A percentile compares a stretch with the other conserved stretches of the same genome.
Conservation (phyloP, 2,113 vertebrate species). For the Zapornia atra region DNA sequence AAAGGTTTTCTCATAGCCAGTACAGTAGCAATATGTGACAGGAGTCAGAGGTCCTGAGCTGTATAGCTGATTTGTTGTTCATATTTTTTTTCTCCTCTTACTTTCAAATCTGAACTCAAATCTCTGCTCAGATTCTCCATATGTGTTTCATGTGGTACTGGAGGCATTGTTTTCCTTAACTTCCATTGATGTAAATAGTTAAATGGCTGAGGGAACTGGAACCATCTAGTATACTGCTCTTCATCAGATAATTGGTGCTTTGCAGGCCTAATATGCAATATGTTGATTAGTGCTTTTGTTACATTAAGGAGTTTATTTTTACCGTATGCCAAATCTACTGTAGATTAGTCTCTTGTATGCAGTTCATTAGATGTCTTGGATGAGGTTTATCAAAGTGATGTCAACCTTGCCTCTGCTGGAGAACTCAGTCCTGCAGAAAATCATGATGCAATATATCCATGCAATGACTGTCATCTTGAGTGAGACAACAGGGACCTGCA, state of each 20-base stretch:
- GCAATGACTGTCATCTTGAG: background rate
- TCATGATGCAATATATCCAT: too few relatives aligned
- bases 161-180: background rate
- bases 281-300: constrained; percentile 47
- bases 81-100: background rate
- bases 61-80: background rate
- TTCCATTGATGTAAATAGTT: background rate
- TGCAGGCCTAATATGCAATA: background rate
- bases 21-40: background rate
- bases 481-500: background rate
- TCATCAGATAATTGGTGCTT: background rate
- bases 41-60: background rate
- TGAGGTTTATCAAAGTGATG: constrained; percentile 7
- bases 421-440: background rate
- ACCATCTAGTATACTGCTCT: background rate
- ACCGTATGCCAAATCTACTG: background rate
- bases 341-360: background rate
- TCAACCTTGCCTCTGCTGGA: background rate
- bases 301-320: constrained; percentile 38
- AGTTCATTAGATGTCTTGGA: background rate
- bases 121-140: background rate
- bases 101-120: background rate
- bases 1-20: background rate
- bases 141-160: background rate
- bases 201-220: constrained; percentile 4